A percentile compares a stretch with the other conserved stretches of the same genome.
Conservation (phyloP, 53 echinoderm and acorn worm species). For the Zoroaster sp. region DNA sequence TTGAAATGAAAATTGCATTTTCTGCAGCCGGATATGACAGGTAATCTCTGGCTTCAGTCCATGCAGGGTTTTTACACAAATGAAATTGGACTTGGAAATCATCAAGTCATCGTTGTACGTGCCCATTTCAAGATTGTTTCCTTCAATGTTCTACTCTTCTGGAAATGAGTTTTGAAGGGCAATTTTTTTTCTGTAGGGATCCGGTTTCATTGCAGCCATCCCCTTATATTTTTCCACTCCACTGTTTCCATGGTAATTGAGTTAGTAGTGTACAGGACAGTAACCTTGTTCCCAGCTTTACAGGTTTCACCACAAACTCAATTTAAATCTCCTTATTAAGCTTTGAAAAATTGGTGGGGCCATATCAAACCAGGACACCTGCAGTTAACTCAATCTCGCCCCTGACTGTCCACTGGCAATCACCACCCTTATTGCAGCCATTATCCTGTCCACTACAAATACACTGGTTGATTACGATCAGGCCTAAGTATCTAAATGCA, state of each 20-base stretch:
- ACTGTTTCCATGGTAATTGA: not conserved
- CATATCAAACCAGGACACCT: conserved; percentile 17
- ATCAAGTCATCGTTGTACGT: no score
- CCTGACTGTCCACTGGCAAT: not conserved
- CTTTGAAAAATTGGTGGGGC: not conserved
- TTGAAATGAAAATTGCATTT: conserved; percentile 31
- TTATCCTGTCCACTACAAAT: not conserved
- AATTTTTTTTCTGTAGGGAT: not conserved
- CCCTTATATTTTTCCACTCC: not conserved
- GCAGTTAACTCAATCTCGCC: conserved; percentile 40
- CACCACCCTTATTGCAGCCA: not conserved
- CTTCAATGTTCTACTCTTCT: not conserved
- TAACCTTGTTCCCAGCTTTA: not conserved
- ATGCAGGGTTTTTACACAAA: not conserved
- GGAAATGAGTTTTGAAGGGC: not conserved
- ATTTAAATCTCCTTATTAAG: not conserved
- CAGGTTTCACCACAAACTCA: not conserved
- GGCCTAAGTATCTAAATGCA: no score
- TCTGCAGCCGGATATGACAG: not conserved
- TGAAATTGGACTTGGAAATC: not conserved
- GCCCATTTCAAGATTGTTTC: not conserved
- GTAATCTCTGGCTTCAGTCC: not conserved
- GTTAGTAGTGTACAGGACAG: not conserved
- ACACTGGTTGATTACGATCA: not conserved
- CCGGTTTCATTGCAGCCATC: not conserved